Evolutionary conservation across 2,113 vertebrate genomes (phyloP).

Genomic region (zebrafish (Danio rerio)): DNA sequence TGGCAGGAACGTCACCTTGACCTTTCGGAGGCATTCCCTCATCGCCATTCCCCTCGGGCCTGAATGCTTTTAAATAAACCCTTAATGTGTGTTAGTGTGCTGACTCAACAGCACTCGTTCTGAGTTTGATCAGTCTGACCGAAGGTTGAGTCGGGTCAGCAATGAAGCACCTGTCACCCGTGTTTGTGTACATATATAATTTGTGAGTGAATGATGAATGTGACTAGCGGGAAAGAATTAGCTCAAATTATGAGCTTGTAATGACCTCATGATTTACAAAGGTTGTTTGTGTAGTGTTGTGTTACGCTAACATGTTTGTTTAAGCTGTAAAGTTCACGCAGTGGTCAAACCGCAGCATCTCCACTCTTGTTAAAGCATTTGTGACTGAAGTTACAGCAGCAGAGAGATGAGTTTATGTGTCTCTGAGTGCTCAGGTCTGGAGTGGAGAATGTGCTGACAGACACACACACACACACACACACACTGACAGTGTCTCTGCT

Average conservation of each 20-base stretch:
- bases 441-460: constrained; percentile 50
- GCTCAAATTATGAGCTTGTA: background rate
- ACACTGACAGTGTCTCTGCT: constrained; percentile 27
- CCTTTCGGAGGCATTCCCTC: constrained; percentile 23
- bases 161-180: constrained; percentile 35
- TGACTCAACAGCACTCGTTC: constrained; percentile 42
- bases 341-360: background rate
- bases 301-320: background rate
- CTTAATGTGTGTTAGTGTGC: constrained; percentile 23
- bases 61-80: constrained; percentile 33
- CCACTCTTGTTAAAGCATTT: constrained; percentile 17
- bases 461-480: constrained; percentile 40
- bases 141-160: constrained; percentile 13
- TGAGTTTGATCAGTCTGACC: constrained; percentile 43
- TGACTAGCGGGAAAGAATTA: constrained; percentile 16
- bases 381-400: constrained; percentile 1
- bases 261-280: constrained; percentile 7
- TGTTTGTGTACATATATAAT: background rate
- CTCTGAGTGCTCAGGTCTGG: constrained; percentile 5
- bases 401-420: constrained; percentile 20
- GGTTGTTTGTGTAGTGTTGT: constrained; percentile 1
- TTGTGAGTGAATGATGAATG: constrained; percentile 29
- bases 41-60: background rate
- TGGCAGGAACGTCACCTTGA: constrained; percentile 17
- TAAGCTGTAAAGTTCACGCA: constrained; percentile 26